Conservation (phyloP, 2,888 invertebrate species). For the Lycocerus yunnanus region DNA sequence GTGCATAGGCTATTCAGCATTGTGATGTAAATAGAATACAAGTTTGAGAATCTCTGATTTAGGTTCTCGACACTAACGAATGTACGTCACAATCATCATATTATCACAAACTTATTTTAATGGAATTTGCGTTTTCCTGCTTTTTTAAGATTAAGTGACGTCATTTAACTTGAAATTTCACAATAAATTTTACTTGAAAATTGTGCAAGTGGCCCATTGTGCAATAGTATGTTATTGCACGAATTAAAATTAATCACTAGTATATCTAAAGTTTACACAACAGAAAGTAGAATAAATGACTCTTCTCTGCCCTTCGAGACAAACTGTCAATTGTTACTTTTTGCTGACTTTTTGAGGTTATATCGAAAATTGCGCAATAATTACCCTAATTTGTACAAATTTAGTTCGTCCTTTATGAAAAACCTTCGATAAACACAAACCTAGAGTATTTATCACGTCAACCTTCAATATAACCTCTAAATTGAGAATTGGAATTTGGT, state of each 20-base stretch:
- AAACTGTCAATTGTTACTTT: not conserved
- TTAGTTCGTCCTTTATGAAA: not conserved
- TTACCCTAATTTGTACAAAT: not conserved
- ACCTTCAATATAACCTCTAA: not conserved
- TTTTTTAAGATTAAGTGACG: not conserved
- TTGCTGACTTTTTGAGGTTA: not conserved
- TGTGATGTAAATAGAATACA: too few species aligned
- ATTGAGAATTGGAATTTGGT: not conserved
- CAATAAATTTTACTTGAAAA: not conserved
- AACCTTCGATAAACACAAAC: not conserved
- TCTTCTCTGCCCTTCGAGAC: not conserved
- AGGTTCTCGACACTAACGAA: not conserved
- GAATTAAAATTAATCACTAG: not conserved
- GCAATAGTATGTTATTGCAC: not conserved
- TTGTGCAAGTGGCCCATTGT: not conserved
- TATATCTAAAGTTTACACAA: not conserved
- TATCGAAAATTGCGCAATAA: not conserved
- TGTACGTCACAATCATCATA: not conserved
- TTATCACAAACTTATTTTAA: not conserved
- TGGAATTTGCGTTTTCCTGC: not conserved
- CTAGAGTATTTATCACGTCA: not conserved
- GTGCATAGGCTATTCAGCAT: too few species aligned
- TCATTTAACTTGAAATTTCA: not conserved
- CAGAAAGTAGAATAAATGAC: not conserved
- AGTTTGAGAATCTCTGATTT: not conserved